These are phyloP conservation scores for Ailurus styani DNA, from an alignment of 2,113 vertebrate genomes.

Conservation along the genomic window DNA sequence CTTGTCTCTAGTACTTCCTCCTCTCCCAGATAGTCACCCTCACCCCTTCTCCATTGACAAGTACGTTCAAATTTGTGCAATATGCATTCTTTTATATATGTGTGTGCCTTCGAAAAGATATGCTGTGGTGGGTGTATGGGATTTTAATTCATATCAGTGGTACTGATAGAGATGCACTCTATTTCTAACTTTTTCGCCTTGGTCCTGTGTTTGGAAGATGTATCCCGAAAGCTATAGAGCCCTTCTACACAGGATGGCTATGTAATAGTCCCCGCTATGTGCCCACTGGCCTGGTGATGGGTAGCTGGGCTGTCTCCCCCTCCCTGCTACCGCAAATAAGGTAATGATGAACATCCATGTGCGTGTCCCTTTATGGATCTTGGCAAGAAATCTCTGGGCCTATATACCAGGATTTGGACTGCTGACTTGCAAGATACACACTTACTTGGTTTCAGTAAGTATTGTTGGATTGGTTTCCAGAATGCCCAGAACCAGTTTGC, in stretches of 20 bases:
- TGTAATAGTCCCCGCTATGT: rapidly evolving
- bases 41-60: neutral
- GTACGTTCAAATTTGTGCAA: neutral
- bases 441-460: neutral
- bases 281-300: neutral
- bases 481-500: neutral
- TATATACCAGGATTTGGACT: neutral
- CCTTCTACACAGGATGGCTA: neutral
- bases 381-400: neutral
- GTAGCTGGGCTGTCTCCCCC: neutral
- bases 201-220: neutral
- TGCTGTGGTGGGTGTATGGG: neutral
- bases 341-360: neutral
- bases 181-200: neutral
- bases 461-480: neutral
- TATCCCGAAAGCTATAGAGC: too few relatives aligned
- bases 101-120: neutral
- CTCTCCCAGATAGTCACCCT: neutral
- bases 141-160: neutral
- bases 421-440: neutral
- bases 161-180: neutral
- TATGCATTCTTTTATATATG: rapidly evolving
- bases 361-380: neutral
- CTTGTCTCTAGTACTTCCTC: neutral
- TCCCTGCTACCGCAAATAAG: neutral